A percentile compares a stretch with the other conserved stretches of the same genome.
Conservation (phyloP, 2,888 invertebrate species). For the Ommatoiulus sabulosus region DNA sequence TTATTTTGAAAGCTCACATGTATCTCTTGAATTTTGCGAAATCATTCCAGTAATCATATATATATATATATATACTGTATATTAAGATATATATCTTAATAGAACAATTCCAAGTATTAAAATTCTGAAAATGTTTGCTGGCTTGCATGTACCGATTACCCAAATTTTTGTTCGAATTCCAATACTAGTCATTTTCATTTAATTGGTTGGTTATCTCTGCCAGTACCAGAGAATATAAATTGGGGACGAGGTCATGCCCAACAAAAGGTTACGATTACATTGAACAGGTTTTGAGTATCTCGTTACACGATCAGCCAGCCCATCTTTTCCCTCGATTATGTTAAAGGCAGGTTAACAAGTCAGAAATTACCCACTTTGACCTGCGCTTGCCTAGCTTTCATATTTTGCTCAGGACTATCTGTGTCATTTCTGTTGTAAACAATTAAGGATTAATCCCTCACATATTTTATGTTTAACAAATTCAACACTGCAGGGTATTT, state of each 20-base stretch:
- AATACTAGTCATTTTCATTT: not conserved
- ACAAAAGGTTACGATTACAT: slow-evolving; percentile 39
- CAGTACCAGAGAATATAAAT: not conserved
- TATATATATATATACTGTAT: too few relatives aligned
- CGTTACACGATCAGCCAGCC: slow-evolving; percentile 34
- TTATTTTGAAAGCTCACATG: not conserved
- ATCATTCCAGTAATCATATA: not conserved
- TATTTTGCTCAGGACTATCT: not conserved
- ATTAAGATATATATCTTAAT: too few relatives aligned
- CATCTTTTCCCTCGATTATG: not conserved
- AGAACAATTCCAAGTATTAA: not conserved
- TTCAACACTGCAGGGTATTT: too few relatives aligned
- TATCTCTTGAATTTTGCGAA: too few relatives aligned
- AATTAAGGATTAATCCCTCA: not conserved
- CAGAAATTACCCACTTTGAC: not conserved
- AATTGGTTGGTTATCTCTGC: slow-evolving; percentile 12
- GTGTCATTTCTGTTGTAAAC: not conserved
- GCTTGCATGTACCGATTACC: not conserved
- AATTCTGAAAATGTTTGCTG: not conserved
- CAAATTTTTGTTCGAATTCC: slow-evolving; percentile 20
- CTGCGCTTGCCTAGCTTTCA: not conserved
- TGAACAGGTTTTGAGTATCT: slow-evolving; percentile 52
- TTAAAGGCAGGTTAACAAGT: not conserved
- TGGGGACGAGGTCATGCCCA: slow-evolving; percentile 50
- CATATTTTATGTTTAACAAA: not conserved